phyloP scores from a whole-genome alignment of 1,140 invertebrate genomes.

The Sogatella furcifera region DNA sequence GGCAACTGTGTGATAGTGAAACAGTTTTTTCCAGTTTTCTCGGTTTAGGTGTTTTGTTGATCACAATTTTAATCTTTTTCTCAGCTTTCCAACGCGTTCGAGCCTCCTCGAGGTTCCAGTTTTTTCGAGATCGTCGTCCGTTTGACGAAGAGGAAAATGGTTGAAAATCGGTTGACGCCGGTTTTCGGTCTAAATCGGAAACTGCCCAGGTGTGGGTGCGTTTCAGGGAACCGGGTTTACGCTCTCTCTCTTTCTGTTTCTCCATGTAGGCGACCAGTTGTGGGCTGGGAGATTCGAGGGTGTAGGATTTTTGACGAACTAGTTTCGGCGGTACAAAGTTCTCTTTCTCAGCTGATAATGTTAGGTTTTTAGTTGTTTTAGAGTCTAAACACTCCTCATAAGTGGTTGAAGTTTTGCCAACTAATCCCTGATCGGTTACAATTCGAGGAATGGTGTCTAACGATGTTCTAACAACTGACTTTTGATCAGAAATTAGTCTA shows the following conservation, averaged over 20 bases:
- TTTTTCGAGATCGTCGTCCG: conserved; percentile 27
- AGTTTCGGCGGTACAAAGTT: conserved; percentile 32
- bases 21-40: too few relatives aligned
- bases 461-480: too few relatives aligned
- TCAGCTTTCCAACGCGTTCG: conserved; percentile 28
- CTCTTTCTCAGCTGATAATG: too few relatives aligned
- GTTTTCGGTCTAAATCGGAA: background rate
- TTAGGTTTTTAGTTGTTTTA: too few relatives aligned
- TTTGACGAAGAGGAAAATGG: background rate
- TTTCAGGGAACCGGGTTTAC: background rate
- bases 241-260: conserved; percentile 26
- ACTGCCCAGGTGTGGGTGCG: background rate
- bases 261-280: conserved; percentile 45
- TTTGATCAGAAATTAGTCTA: too few relatives aligned
- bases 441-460: too few relatives aligned
- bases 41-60: too few relatives aligned
- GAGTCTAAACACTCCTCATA: too few relatives aligned
- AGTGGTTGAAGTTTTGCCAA: too few relatives aligned
- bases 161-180: background rate
- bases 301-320: conserved; percentile 48
- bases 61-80: too few relatives aligned
- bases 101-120: conserved; percentile 36
- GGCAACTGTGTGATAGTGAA: too few relatives aligned
- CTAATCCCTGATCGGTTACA: too few relatives aligned
- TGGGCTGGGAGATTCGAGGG: conserved; percentile 46